These are phyloP conservation scores for Sclerodermus sp. DNA, from an alignment of 2,888 invertebrate species.

Conservation along the genomic window DNA sequence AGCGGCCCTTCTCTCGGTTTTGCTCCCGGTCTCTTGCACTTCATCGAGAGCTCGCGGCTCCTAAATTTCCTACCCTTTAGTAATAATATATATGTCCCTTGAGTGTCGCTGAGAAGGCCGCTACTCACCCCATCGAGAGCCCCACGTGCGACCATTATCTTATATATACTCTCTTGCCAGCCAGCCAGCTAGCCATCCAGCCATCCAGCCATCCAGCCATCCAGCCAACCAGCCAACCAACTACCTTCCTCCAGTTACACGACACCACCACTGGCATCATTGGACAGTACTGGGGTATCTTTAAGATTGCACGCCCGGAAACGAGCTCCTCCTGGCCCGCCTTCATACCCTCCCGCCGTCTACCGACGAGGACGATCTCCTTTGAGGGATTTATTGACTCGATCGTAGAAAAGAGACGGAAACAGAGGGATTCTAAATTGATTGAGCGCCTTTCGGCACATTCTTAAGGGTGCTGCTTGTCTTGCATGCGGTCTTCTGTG, in stretches of 20 bases:
- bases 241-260: no score
- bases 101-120: constrained; percentile 47
- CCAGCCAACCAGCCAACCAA: no score
- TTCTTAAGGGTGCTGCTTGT: constrained; percentile 4
- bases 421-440: constrained; percentile 12
- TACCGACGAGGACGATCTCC: constrained; percentile 2
- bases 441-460: constrained; percentile 12
- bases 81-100: constrained; percentile 52
- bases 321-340: constrained; percentile 11
- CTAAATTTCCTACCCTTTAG: constrained; percentile 46
- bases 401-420: constrained; percentile 7
- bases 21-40: constrained; percentile 26
- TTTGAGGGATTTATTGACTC: constrained; percentile 20
- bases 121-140: constrained; percentile 25
- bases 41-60: constrained; percentile 37
- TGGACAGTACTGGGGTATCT: constrained; percentile 12
- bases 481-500: not conserved
- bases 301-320: constrained; percentile 19
- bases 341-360: constrained; percentile 5
- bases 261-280: not conserved
- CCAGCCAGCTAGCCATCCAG: no score
- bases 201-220: no score
- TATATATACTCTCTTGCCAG: constrained; percentile 21
- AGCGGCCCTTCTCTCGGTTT: not conserved
- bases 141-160: constrained; percentile 46